These are phyloP conservation scores for Cybosia mesomella DNA, from an alignment of 2,888 invertebrate species.

Conservation along the genomic window DNA sequence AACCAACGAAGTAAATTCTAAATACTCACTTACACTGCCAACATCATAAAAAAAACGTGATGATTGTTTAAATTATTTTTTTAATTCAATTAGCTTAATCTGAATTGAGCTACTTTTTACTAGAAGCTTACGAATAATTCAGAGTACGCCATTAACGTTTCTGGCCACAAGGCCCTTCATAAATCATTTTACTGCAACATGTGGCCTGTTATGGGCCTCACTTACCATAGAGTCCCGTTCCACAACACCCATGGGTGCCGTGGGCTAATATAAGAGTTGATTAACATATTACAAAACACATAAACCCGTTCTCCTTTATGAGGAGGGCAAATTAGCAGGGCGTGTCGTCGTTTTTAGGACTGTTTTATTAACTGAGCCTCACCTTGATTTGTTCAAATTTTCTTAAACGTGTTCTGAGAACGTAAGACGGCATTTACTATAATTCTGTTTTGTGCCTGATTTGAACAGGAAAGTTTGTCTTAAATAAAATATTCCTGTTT, in stretches of 20 bases:
- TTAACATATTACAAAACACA: slow-evolving; percentile 22
- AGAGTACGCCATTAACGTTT: slow-evolving; percentile 6
- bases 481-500: too few species aligned
- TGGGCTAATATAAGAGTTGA: slow-evolving; percentile 9
- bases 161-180: background rate
- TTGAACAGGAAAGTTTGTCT: too few species aligned
- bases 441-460: too few species aligned
- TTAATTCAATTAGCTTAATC: background rate
- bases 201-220: slow-evolving; percentile 12
- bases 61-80: background rate
- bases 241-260: slow-evolving; percentile 5
- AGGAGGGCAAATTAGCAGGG: slow-evolving; percentile 3
- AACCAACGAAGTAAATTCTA: too few species aligned
- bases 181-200: slow-evolving; percentile 14
- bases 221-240: slow-evolving; percentile 12
- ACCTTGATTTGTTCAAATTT: background rate
- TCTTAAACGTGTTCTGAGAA: too few species aligned
- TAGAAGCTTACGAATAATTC: background rate
- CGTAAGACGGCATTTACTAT: background rate
- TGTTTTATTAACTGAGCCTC: background rate
- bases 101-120: background rate
- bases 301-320: slow-evolving; percentile 14
- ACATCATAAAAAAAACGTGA: too few species aligned
- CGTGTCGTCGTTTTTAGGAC: background rate
- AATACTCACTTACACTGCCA: too few species aligned